A percentile compares a stretch with the other conserved stretches of the same genome.
Conservation (phyloP, 2,888 invertebrate genomes). For the Nemotelus nigrinus region DNA sequence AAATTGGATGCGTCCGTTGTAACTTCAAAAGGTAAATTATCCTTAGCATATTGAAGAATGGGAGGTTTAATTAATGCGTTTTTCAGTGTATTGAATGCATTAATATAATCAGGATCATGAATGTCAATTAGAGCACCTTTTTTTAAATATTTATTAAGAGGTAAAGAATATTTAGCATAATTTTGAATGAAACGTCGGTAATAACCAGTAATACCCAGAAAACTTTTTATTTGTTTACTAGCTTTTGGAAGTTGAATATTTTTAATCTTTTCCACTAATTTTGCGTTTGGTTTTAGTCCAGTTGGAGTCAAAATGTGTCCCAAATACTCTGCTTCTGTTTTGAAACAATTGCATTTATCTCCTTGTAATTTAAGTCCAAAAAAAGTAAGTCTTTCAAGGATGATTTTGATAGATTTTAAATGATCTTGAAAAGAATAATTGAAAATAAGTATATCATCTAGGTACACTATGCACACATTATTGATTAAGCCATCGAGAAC, state of each 20-base stretch:
- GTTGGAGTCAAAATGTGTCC: conserved; percentile 57
- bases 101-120: conserved; percentile 2
- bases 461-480: conserved; percentile 56
- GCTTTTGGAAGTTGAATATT: not conserved
- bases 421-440: conserved; percentile 55
- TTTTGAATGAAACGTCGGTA: conserved; percentile 6
- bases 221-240: conserved; percentile 5
- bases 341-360: conserved; percentile 53
- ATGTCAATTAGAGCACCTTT: conserved; percentile 5
- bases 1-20: conserved; percentile 55
- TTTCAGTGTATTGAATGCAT: not conserved
- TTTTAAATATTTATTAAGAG: conserved; percentile 8
- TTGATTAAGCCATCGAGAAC: conserved; percentile 51
- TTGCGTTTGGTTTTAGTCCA: conserved; percentile 48
- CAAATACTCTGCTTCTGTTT: conserved; percentile 34
- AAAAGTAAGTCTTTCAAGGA: conserved; percentile 47
- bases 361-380: conserved; percentile 53
- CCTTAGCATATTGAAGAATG: conserved; percentile 52
- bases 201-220: conserved; percentile 21
- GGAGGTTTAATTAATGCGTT: conserved; percentile 53
- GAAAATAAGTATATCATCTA: conserved; percentile 59
- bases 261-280: not conserved
- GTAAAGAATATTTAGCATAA: conserved; percentile 6
- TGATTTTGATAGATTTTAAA: conserved; percentile 15
- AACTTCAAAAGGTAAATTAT: conserved; percentile 51